These are phyloP conservation scores for Seriola rivoliana DNA, from an alignment of 2,113 vertebrate genomes.

Conservation along the genomic window DNA sequence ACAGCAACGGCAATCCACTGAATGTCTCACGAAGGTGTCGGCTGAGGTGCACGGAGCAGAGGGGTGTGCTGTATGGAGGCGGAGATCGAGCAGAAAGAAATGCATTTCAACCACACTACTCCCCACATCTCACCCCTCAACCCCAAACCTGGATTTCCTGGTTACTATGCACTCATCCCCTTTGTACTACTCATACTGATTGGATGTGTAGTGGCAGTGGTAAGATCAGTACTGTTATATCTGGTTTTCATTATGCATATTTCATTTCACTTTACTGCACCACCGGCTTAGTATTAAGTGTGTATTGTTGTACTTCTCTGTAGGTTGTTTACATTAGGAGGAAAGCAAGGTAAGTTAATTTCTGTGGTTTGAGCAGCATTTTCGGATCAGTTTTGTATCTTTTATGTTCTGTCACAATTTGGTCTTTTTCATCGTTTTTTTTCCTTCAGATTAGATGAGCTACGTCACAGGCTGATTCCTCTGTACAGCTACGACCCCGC, in stretches of 20 bases:
- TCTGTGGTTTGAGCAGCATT: background rate
- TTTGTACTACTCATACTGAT: slow-evolving; percentile 36
- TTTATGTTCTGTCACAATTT: background rate
- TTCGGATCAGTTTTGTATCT: background rate
- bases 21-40: slow-evolving; percentile 62
- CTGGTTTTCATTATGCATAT: background rate
- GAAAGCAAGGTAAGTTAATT: slow-evolving; percentile 48
- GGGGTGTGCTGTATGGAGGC: background rate
- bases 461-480: slow-evolving; percentile 74
- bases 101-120: slow-evolving; percentile 64
- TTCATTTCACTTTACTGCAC: background rate
- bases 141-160: slow-evolving; percentile 15
- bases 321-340: slow-evolving; percentile 65
- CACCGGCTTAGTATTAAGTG: background rate
- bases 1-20: slow-evolving; percentile 27
- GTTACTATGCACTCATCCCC: slow-evolving; percentile 49
- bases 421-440: background rate
- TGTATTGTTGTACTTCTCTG: background rate
- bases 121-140: slow-evolving; percentile 14
- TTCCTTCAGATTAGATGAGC: slow-evolving; percentile 57
- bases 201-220: slow-evolving; percentile 58
- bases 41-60: slow-evolving; percentile 23
- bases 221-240: slow-evolving; percentile 35
- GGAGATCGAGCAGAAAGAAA: slow-evolving; percentile 3
- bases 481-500: slow-evolving; percentile 72